Evolutionary conservation across 2,888 invertebrate species (phyloP).

Genomic region (Drosophila fulvimacula): DNA sequence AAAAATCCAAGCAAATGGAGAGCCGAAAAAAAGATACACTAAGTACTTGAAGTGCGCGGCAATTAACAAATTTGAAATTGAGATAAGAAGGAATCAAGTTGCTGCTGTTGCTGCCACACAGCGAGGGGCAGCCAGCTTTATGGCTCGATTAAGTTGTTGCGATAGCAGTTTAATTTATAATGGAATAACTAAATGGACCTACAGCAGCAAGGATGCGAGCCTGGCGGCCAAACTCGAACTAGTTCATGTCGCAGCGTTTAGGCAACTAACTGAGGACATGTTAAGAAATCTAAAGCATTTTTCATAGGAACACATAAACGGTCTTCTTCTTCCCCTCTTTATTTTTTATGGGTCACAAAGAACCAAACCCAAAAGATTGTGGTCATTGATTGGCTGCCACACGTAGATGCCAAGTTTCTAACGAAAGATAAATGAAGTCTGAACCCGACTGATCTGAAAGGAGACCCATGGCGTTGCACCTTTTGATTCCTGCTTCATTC

Average conservation of each 20-base stretch:
- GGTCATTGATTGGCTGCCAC: conserved; percentile 78
- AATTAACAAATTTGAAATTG: conserved; percentile 74
- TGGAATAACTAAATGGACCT: conserved; percentile 62
- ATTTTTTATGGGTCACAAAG: conserved; percentile 38
- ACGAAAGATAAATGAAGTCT: conserved; percentile 78
- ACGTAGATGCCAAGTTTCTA: conserved; percentile 76
- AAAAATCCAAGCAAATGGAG: conserved; percentile 44
- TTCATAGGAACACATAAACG: conserved; percentile 68
- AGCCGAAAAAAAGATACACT: conserved; percentile 68
- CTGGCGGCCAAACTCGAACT: conserved; percentile 21
- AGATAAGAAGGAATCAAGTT: conserved; percentile 70
- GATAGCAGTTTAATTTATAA: conserved; percentile 79
- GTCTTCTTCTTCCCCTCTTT: conserved; percentile 33
- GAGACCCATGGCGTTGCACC: conserved; percentile 63
- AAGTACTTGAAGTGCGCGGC: conserved; percentile 77
- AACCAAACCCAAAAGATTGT: conserved; percentile 66
- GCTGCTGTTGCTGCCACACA: conserved; percentile 41
- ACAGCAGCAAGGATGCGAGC: conserved; percentile 60
- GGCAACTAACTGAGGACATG: conserved; percentile 57
- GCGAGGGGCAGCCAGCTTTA: conserved; percentile 57
- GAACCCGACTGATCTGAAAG: conserved; percentile 46
- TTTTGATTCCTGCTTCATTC: conserved; percentile 47
- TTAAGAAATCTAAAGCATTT: conserved; percentile 31
- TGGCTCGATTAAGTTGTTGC: conserved; percentile 74
- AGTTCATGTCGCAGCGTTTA: conserved; percentile 51